phyloP scores from a whole-genome alignment of 2,888 invertebrate genomes.

The Drosophila niveifrons region DNA sequence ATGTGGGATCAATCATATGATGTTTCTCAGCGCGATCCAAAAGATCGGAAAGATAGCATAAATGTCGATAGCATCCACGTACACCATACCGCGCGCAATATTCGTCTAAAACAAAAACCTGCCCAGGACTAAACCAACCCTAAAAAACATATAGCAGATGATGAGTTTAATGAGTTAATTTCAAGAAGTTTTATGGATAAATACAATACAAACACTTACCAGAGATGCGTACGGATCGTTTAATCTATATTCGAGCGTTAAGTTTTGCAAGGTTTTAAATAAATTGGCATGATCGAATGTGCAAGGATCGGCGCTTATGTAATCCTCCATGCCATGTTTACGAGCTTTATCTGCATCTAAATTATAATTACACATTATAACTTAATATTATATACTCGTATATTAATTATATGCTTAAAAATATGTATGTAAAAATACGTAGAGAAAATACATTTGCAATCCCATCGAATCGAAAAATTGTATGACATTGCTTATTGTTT shows the following conservation, averaged over 20 bases:
- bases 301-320: conserved; percentile 99
- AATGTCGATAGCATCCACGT: conserved; percentile 97
- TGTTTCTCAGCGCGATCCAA: conserved; percentile 97
- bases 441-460: not conserved
- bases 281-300: conserved; percentile 97
- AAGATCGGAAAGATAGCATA: conserved; percentile 97
- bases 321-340: conserved; percentile 99
- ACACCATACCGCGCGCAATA: conserved; percentile 99
- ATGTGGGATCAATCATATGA: conserved; percentile 98
- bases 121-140: conserved; percentile 99
- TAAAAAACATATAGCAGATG: conserved; percentile 78
- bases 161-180: not conserved
- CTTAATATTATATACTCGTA: not conserved
- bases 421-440: not conserved
- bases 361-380: conserved; percentile 15
- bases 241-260: conserved; percentile 97
- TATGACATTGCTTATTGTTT: too few relatives aligned
- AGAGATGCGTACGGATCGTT: conserved; percentile 99
- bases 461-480: not conserved
- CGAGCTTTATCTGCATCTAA: conserved; percentile 90
- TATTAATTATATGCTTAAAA: not conserved
- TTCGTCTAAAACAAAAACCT: conserved; percentile 98
- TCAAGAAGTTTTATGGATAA: not conserved
- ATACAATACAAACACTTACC: conserved; percentile 87
- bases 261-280: conserved; percentile 96